phyloP scores from a whole-genome alignment of 2,797 vertebrate species.

The Anguilla marmorata region DNA sequence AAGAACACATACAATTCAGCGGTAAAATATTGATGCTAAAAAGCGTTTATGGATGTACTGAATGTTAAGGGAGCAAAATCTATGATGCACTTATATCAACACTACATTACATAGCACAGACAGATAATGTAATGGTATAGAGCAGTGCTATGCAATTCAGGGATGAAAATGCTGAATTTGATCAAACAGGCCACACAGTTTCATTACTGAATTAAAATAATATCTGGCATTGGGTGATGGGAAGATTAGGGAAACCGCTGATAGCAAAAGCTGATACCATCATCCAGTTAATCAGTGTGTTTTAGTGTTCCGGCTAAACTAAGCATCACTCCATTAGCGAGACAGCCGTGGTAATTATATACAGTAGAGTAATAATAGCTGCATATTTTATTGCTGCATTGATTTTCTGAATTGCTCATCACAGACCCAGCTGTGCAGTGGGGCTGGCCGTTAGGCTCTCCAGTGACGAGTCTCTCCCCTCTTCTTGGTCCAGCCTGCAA shows the following conservation, averaged over 20 bases:
- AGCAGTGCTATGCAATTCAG: neutral
- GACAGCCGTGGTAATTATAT: neutral
- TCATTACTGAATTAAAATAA: neutral
- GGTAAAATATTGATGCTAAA: neutral
- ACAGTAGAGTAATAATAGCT: neutral
- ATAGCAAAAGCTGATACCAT: neutral
- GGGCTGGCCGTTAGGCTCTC: slow-evolving; percentile 36
- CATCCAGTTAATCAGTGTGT: neutral
- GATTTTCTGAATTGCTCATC: slow-evolving; percentile 1
- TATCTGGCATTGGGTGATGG: neutral
- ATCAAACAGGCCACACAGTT: neutral
- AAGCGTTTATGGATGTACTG: neutral
- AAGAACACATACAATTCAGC: neutral
- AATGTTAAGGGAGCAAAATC: neutral
- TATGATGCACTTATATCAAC: neutral
- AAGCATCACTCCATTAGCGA: neutral
- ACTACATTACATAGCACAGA: neutral
- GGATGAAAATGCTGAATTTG: neutral
- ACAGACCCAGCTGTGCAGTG: neutral
- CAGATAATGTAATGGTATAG: neutral
- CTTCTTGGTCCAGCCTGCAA: slow-evolving; percentile 74
- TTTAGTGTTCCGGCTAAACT: neutral
- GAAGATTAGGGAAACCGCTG: neutral
- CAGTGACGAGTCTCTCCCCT: slow-evolving; percentile 28
- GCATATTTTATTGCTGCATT: slow-evolving; percentile 1